A percentile compares a stretch with the other conserved stretches of the same genome.
phyloP scores from a whole-genome alignment of 2,113 vertebrate species.

The Crocuta crocuta region DNA sequence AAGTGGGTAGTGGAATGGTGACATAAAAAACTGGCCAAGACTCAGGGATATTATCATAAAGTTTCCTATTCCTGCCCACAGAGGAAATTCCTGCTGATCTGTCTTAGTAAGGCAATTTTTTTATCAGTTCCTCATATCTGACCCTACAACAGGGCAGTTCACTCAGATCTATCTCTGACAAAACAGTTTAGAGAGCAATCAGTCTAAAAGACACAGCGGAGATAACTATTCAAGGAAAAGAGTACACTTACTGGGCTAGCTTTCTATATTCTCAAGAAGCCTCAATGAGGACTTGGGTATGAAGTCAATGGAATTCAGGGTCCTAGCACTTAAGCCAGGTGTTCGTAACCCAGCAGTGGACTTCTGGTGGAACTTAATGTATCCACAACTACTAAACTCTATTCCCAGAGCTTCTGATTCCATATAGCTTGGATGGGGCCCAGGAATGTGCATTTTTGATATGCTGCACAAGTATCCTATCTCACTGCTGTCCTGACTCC shows the following conservation, averaged over 20 bases:
- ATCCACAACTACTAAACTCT: neutral
- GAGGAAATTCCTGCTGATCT: slow-evolving; percentile 56
- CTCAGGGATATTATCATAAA: neutral
- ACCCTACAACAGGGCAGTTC: neutral
- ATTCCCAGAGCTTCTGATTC: neutral
- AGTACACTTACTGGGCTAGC: neutral
- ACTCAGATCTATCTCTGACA: slow-evolving; percentile 34
- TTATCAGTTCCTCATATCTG: neutral
- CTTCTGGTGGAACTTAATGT: neutral
- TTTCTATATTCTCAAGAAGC: neutral
- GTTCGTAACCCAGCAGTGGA: neutral
- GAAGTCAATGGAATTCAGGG: slow-evolving; percentile 38
- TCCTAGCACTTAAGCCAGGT: neutral
- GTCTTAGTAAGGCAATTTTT: neutral
- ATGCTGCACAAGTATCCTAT: neutral
- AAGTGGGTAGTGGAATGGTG: slow-evolving; percentile 25
- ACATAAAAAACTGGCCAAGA: neutral
- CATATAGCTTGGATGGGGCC: neutral
- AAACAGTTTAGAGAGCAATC: neutral
- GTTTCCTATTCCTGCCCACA: slow-evolving; percentile 36
- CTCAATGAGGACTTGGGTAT: neutral
- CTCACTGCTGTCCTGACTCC: neutral
- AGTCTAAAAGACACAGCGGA: neutral
- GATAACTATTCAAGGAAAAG: neutral
- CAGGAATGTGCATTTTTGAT: neutral